Percentiles rank a stretch among this genome's conserved stretches.
Conservation (phyloP, 2,888 invertebrate genomes). For the Caenorhabditis parvicauda region DNA sequence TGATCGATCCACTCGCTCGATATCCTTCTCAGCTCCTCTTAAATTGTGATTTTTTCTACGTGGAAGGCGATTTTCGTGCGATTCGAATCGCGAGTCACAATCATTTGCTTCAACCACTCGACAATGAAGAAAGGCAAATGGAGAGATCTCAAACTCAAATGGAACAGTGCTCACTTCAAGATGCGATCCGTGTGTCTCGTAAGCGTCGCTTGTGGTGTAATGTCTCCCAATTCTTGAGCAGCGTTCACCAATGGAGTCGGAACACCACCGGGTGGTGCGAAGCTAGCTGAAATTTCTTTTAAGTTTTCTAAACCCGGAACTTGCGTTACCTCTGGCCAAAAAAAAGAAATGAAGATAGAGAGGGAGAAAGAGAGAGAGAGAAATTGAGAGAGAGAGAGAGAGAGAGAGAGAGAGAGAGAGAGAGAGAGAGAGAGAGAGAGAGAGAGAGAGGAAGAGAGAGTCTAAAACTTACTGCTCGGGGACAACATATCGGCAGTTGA, state of each 20-base stretch:
- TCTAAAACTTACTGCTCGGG: constrained; percentile 30
- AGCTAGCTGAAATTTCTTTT: constrained; percentile 26
- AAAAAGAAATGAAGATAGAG: too few species aligned
- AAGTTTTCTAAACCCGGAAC: too few species aligned
- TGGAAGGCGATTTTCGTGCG: not conserved
- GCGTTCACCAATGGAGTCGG: constrained; percentile 33
- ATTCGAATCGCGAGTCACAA: too few species aligned
- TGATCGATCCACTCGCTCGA: constrained; percentile 32
- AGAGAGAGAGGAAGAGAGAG: too few species aligned
- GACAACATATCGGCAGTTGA: constrained; percentile 39
- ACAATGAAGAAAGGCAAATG: too few species aligned
- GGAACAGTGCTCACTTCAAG: too few species aligned
- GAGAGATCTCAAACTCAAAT: too few species aligned
- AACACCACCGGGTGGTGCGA: constrained; percentile 37
- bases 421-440: too few species aligned
- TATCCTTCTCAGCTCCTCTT: constrained; percentile 31
- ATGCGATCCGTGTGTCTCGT: constrained; percentile 20
- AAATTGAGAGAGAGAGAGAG: too few species aligned
- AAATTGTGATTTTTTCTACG: not conserved
- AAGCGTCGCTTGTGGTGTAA: constrained; percentile 23
- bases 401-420: not conserved
- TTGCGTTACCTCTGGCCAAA: too few species aligned
- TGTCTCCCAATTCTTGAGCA: constrained; percentile 23
- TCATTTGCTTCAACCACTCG: too few species aligned
- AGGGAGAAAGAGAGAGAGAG: too few species aligned